Percentiles rank a stretch among this genome's conserved stretches.
These are phyloP conservation scores for Etheostoma spectabile DNA, from an alignment of 2,113 vertebrate genomes.

Conservation along the genomic window DNA sequence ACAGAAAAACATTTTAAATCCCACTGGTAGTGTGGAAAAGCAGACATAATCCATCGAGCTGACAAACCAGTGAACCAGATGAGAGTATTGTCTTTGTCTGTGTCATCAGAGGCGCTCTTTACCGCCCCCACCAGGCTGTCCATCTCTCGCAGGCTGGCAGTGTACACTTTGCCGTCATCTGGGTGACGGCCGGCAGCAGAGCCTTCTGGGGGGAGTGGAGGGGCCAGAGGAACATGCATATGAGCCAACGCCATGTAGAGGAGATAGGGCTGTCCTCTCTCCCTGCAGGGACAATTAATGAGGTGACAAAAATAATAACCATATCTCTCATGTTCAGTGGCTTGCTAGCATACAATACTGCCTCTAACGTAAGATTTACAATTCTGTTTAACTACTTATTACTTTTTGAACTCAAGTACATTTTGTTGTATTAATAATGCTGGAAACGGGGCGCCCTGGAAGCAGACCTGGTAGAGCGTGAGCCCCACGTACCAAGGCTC, in stretches of 20 bases:
- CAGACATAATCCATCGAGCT: background rate
- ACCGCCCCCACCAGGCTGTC: conserved; percentile 89
- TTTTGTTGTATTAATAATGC: background rate
- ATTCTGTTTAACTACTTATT: background rate
- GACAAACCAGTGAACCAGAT: conserved; percentile 93
- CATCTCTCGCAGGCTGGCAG: conserved; percentile 88
- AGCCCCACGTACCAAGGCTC: too few relatives aligned
- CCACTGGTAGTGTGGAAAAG: background rate
- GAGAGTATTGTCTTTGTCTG: conserved; percentile 84
- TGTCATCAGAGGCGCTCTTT: conserved; percentile 78
- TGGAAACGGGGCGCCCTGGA: background rate
- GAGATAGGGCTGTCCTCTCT: conserved; percentile 87
- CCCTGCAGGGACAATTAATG: conserved; percentile 68
- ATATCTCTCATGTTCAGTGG: background rate
- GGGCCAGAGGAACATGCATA: conserved; percentile 93
- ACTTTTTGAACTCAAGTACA: background rate
- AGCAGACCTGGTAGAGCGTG: too few relatives aligned
- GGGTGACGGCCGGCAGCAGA: background rate
- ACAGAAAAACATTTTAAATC: background rate
- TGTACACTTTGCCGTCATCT: conserved; percentile 70
- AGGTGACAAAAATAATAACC: too few relatives aligned
- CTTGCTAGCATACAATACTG: background rate
- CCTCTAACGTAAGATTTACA: background rate
- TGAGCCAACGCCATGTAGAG: conserved; percentile 92
- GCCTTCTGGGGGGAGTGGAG: conserved; percentile 69